Conservation (phyloP, 2,888 invertebrate genomes). For the Clistopyga incitator region DNA sequence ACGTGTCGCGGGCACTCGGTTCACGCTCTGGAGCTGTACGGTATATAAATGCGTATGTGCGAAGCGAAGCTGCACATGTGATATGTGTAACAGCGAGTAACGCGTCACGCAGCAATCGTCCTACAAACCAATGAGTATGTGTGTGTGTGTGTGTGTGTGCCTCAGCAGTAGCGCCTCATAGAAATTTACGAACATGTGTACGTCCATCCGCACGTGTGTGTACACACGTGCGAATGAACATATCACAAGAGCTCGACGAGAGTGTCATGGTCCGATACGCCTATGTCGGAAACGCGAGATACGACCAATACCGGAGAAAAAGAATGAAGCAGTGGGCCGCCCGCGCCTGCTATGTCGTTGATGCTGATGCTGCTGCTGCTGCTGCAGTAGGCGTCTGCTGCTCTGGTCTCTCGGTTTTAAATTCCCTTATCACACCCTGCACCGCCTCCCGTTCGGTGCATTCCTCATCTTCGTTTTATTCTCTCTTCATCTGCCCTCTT, state of each 20-base stretch:
- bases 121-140: not conserved
- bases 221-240: slow-evolving; percentile 5
- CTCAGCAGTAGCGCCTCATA: not conserved
- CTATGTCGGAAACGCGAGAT: slow-evolving; percentile 56
- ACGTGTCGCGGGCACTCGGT: not conserved
- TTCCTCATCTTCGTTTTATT: slow-evolving; percentile 21
- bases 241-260: slow-evolving; percentile 33
- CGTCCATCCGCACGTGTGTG: not conserved
- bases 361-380: slow-evolving; percentile 6
- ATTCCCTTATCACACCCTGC: slow-evolving; percentile 56
- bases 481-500: not conserved
- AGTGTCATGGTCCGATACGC: slow-evolving; percentile 43
- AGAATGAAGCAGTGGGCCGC: slow-evolving; percentile 18
- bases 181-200: not conserved
- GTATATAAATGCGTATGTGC: slow-evolving; percentile 25
- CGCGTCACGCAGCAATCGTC: not conserved
- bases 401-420: slow-evolving; percentile 43
- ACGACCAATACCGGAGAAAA: slow-evolving; percentile 42
- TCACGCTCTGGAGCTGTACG: not conserved
- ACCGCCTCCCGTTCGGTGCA: slow-evolving; percentile 40
- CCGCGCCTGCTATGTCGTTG: slow-evolving; percentile 16
- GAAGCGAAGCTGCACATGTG: not conserved
- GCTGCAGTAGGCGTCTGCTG: slow-evolving; percentile 25
- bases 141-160: too few species aligned
- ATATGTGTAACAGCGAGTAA: not conserved